Base-by-base conservation (phyloP, 2,888 invertebrate species). In the Troides helena region DNA sequence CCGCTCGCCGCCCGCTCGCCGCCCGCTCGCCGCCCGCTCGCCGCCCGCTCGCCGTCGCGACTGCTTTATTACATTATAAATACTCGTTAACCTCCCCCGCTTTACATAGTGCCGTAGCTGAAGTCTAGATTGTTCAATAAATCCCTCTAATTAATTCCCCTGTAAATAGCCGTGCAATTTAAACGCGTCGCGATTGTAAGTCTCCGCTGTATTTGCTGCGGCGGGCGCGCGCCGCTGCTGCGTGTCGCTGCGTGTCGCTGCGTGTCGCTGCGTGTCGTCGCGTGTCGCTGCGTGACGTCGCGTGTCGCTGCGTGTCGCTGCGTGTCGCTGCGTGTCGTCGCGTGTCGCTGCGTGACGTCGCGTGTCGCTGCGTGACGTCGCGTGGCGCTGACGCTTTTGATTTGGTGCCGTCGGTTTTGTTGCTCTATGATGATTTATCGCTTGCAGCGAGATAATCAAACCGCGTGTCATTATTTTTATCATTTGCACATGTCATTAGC, bases 41-140 rank as follows among this genome's bases (percentile, higher is more conserved):
- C 81, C 83, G 80, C 85, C 83, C 85, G 77, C 74, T 71, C 76
- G 79, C 78, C 76, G 76, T 73, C 75, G 71, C 71, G 83, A 83
- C 83, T 85, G 81, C 81, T 88, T 87, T 87, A 88, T 84, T 82
- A 82, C 84, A 81, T 81, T 80, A 83, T 85, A 85, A 85, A 87
- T 86, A 80, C 80, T 81, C 71, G 75, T 77, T 78, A 78, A 77
- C 81, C 79, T 80, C 78, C 70, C 69, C 77, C 77, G 69, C 72
- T 82, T 80, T 80, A 81, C 80, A 79, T 14, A 72, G 74, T 67
- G 36, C 67, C 70, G 68, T 70, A 68, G 65, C 66, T 72, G 68
- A 71, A 72, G 64, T 69, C 69, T 70, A 70, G 77, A 76, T 76
- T 77, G 77, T 78, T 76, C 71, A 75, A 80, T 82, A 82, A 81